These are phyloP conservation scores for Sinocyclocheilus grahami DNA, from an alignment of 2,113 vertebrate genomes.

Conservation along the genomic window DNA sequence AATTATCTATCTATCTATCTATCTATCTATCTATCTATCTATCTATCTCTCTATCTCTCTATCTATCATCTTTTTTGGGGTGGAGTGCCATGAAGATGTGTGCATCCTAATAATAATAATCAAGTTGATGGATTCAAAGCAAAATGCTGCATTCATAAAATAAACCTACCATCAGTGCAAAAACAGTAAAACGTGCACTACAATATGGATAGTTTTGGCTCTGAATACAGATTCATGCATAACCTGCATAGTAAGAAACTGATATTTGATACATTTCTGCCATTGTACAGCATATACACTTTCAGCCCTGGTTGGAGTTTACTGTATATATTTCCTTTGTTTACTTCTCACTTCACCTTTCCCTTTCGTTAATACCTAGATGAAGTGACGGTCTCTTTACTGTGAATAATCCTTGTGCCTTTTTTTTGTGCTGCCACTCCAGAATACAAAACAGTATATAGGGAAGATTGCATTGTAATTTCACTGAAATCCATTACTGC, in stretches of 20 bases:
- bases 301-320: neutral
- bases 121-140: no score
- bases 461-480: slow-evolving; percentile 62
- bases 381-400: slow-evolving; percentile 55
- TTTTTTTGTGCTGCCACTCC: slow-evolving; percentile 51
- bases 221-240: neutral
- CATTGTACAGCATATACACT: neutral
- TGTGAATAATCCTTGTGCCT: slow-evolving; percentile 66
- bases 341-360: neutral
- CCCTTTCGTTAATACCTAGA: neutral
- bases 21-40: no score
- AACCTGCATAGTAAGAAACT: neutral
- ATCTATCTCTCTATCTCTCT: no score
- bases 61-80: neutral
- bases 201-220: neutral
- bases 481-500: slow-evolving; percentile 56
- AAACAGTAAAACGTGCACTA: neutral
- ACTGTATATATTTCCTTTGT: neutral
- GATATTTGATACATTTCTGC: neutral
- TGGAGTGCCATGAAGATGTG: neutral
- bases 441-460: slow-evolving; percentile 60
- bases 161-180: neutral
- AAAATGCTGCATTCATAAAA: neutral
- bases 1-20: no score
- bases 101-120: no score